phyloP scores from a whole-genome alignment of 2,888 invertebrate species.

The Chironomus tentans region DNA sequence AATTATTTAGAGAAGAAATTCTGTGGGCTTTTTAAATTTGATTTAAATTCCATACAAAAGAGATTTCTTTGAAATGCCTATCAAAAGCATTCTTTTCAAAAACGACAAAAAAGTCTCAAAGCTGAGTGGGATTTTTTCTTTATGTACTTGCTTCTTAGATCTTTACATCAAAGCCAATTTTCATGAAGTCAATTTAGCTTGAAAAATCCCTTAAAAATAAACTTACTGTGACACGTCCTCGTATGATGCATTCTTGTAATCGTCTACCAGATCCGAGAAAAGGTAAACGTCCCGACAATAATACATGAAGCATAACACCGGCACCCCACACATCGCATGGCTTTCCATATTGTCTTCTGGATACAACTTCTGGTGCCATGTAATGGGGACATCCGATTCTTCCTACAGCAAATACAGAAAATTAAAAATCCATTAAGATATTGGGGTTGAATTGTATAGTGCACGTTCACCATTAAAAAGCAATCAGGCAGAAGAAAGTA shows the following conservation, averaged over 20 bases:
- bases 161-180: no score
- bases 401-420: slow-evolving; percentile 47
- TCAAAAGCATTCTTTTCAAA: no score
- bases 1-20: no score
- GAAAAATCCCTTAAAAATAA: not conserved
- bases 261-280: slow-evolving; percentile 91
- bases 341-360: slow-evolving; percentile 81
- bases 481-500: not conserved
- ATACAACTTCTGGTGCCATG: slow-evolving; percentile 97
- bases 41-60: not conserved
- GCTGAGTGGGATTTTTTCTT: slow-evolving; percentile 31
- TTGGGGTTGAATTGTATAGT: slow-evolving; percentile 16
- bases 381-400: slow-evolving; percentile 94
- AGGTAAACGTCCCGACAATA: slow-evolving; percentile 89
- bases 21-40: no score
- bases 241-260: slow-evolving; percentile 83
- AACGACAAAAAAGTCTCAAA: no score
- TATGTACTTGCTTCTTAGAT: not conserved
- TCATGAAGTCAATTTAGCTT: not conserved
- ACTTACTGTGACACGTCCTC: slow-evolving; percentile 69
- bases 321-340: slow-evolving; percentile 96
- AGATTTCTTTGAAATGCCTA: not conserved
- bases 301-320: slow-evolving; percentile 86
- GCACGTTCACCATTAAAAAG: not conserved
- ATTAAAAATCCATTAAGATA: slow-evolving; percentile 9